Evolutionary conservation across 2,113 vertebrate genomes (phyloP).

Genomic region (Coturnix japonica): DNA sequence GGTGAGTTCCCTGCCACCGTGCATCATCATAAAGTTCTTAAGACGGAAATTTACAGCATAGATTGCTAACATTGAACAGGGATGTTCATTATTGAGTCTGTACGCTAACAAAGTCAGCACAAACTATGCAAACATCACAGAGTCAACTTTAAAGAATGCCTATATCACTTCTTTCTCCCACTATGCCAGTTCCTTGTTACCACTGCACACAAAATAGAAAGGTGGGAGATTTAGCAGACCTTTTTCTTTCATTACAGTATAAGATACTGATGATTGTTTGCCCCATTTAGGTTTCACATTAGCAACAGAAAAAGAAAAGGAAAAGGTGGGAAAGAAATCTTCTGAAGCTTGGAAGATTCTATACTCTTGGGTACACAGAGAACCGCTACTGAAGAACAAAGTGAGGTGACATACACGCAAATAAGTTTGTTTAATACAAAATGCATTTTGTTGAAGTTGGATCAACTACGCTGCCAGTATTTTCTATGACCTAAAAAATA

Average conservation of each 20-base stretch:
- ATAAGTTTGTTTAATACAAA: neutral
- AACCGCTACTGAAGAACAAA: neutral
- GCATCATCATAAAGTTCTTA: neutral
- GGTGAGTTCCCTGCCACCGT: neutral
- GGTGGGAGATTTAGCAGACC: neutral
- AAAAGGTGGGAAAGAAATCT: neutral
- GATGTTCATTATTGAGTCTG: neutral
- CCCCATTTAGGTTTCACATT: neutral
- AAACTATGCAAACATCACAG: neutral
- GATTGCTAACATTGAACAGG: neutral
- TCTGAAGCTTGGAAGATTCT: neutral
- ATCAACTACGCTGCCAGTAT: neutral
- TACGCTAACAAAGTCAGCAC: neutral
- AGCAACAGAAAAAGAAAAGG: neutral
- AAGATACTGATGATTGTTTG: neutral
- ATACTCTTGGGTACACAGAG: neutral
- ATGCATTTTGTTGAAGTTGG: neutral
- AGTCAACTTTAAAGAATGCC: neutral
- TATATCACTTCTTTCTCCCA: neutral
- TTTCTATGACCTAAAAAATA: neutral
- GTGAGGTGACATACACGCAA: neutral
- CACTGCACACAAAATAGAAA: neutral
- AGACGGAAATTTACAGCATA: neutral
- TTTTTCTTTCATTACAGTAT: neutral
- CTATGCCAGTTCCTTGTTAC: neutral